Evolutionary conservation across 2,888 invertebrate species (phyloP).

Genomic region (Drosophila fulvimacula): DNA sequence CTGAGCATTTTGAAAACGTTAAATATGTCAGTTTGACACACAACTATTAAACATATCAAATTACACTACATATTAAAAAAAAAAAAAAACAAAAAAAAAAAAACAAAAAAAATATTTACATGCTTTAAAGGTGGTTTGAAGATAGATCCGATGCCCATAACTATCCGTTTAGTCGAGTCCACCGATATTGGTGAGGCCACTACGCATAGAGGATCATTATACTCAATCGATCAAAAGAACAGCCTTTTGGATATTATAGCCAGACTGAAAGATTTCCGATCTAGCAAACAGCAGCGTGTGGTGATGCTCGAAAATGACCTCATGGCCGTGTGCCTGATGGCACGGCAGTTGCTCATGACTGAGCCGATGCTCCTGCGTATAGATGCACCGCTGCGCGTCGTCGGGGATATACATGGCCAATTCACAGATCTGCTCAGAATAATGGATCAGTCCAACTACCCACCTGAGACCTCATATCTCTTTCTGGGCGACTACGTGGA

Average conservation of each 20-base stretch:
- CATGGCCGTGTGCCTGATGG: constrained; percentile 16
- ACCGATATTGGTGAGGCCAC: no score
- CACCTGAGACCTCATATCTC: constrained; percentile 31
- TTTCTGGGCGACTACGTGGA: constrained; percentile 59
- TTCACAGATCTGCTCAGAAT: constrained; percentile 41
- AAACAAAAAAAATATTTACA: neutral
- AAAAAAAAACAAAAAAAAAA: neutral
- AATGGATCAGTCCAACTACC: constrained; percentile 31
- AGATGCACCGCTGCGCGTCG: constrained; percentile 31
- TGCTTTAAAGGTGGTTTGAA: neutral
- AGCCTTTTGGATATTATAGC: constrained; percentile 20
- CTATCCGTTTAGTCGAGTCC: no score
- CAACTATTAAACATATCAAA: neutral
- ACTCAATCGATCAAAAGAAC: neutral
- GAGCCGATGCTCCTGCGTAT: constrained; percentile 42
- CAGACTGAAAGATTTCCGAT: constrained; percentile 14
- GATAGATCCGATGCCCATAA: no score
- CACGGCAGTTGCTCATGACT: constrained; percentile 24
- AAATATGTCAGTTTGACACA: neutral
- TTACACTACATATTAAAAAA: neutral
- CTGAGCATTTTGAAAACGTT: no score
- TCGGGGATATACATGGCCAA: constrained; percentile 52
- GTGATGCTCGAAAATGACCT: constrained; percentile 29
- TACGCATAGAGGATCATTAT: neutral
- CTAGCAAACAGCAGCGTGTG: constrained; percentile 14